Conservation (phyloP, 2,888 invertebrate species). For the Hipparchia sbordonii region DNA sequence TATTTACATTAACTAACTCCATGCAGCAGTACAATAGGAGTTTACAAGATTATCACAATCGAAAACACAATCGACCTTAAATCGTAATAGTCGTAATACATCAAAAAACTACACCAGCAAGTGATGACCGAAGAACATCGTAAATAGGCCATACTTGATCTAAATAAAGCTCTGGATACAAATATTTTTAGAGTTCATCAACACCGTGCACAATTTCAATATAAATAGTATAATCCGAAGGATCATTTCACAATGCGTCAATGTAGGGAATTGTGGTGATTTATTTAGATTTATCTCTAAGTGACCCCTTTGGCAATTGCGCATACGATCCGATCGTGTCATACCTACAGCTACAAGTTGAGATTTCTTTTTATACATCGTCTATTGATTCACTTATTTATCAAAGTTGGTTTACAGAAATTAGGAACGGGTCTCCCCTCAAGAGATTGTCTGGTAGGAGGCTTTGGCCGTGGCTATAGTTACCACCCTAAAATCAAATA, state of each 20-base stretch:
- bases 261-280: constrained; percentile 52
- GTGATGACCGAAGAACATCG: neutral
- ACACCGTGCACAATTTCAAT: constrained; percentile 44
- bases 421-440: no score
- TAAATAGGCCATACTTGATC: constrained; percentile 14
- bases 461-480: no score
- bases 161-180: constrained; percentile 17
- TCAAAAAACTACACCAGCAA: neutral
- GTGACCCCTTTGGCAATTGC: constrained; percentile 42
- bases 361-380: constrained; percentile 8
- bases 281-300: constrained; percentile 48
- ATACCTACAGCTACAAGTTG: neutral
- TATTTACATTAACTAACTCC: no score
- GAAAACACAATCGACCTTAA: neutral
- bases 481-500: no score
- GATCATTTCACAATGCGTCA: constrained; percentile 50
- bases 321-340: constrained; percentile 30
- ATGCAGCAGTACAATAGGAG: no score
- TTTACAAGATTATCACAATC: neutral
- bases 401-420: no score
- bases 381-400: no score
- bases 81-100: neutral
- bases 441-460: no score
- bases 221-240: constrained; percentile 51
- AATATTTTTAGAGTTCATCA: constrained; percentile 31